phyloP scores from a whole-genome alignment of 2,113 vertebrate genomes.

The Myrmecobius fasciatus region DNA sequence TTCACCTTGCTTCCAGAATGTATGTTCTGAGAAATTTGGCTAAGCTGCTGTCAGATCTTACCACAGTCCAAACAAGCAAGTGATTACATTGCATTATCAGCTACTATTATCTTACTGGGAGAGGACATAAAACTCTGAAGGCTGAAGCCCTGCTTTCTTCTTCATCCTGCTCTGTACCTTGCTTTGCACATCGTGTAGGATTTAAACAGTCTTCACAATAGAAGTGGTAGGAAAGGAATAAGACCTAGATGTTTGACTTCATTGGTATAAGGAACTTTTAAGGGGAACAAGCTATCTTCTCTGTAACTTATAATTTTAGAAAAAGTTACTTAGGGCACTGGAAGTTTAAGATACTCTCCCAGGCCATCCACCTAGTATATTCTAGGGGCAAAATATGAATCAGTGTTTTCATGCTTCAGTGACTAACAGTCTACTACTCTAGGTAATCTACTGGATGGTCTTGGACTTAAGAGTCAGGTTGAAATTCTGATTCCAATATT shows the following conservation, averaged over 20 bases:
- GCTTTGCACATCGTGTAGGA: constrained; percentile 3
- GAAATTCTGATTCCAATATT: not conserved
- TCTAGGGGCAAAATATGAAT: not conserved
- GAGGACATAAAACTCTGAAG: not conserved
- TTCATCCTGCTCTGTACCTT: not conserved
- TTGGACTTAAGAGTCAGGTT: too few relatives aligned
- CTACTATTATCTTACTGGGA: not conserved
- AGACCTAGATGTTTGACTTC: too few relatives aligned
- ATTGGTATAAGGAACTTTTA: not conserved
- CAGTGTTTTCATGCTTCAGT: not conserved
- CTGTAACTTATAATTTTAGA: not conserved
- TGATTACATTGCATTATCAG: constrained; percentile 26
- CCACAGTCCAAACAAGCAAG: not conserved
- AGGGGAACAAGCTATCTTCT: not conserved
- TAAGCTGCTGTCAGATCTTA: not conserved
- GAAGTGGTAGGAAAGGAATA: not conserved
- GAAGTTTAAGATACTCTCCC: not conserved
- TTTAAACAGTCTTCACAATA: not conserved
- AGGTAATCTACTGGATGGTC: too few relatives aligned
- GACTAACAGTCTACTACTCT: not conserved
- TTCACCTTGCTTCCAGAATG: constrained; percentile 34
- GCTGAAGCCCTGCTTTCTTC: constrained; percentile 17
- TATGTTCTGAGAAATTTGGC: not conserved
- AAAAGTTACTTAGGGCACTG: not conserved
- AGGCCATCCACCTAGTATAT: not conserved